Evolutionary conservation across 2,888 invertebrate genomes (phyloP), one percentile per base, ranked within the genome.

Genomic region (Holacanthella duospinosa): DNA sequence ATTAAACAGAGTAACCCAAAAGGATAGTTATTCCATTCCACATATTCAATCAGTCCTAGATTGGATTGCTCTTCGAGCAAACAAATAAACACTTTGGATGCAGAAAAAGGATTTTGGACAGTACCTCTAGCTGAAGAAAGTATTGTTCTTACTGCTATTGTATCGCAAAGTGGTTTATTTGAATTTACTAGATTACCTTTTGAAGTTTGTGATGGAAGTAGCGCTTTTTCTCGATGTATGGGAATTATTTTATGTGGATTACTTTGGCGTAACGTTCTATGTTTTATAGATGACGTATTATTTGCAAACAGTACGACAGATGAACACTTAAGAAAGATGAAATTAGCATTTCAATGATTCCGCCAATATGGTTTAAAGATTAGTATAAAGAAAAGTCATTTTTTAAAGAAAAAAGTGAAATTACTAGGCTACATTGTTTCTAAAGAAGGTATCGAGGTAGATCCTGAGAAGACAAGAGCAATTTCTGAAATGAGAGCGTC

Each of bases 121-220:
- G 1, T 62, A 25, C 59, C 59, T 26, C 21, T 64, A 27, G 36
- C 53, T 44, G 55, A 48, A 6, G 54, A 58, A 3, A 58, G 58
- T 2, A 64, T 58, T 24, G 59, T 59, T 3, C 26, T 63, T 27
- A 61, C 66, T 16, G 62, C 66, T 2, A 62, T 66, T 57, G 29
- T 57, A 9, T 57, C 64, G 64, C 0, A n/a, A n/a, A n/a, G n/a
- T n/a, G n/a, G n/a, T n/a, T n/a, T n/a, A n/a, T n/a, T n/a, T n/a
- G n/a, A n/a, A n/a, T n/a, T n/a, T n/a, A n/a, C n/a, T n/a, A n/a
- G n/a, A n/a, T n/a, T n/a, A n/a, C n/a, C n/a, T n/a, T 60, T 58
- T 43, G 62, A 61, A 21, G 24, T 55, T 1, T 29, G 43, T 24
- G 61, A 61, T 29, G 58, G 54, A 2, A 29, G 26, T 28, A 29